Evolutionary conservation across 1,140 invertebrate genomes (phyloP), one percentile per base, ranked within the genome.

Genomic region (Choristoneura fumiferana): DNA sequence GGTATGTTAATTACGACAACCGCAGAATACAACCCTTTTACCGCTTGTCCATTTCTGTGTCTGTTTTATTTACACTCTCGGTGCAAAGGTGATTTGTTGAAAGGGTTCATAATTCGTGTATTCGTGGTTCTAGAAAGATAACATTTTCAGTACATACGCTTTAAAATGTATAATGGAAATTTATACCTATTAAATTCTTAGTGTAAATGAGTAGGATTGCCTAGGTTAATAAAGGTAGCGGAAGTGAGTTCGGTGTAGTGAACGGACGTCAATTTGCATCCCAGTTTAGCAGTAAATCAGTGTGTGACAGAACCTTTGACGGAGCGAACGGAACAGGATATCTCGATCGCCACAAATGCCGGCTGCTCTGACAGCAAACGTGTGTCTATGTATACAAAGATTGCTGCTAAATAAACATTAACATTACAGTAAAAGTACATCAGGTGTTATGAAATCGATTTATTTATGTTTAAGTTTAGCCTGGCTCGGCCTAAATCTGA

Each of bases 21-120:
- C 65, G 43, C 43, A 58, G 58, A 61, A 66, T 57, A 69, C 60
- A 69, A 62, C 62, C 62, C 62, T 69, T 69, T 69, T 69, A 69
- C 45, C 54, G 38, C 34, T 52, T 43, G 45, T 64, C 60, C 62
- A 55, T 62, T 60, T 65, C 65, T 57, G 22, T 62, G 17, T 53
- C 36, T 57, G 45, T 60, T 35, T 49, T 58, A 55, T 58, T 35
- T 60, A 55, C 54, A 35, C 18, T 55, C 9, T 55, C 9, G 54
- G 54, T 55, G 54, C 61, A 57, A 53, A 53, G 22, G 59, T 62
- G 57, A 65, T 65, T 60, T 60, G 59, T 64, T 54, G 58, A 64
- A 37, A 40, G 57, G 58, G 35, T 60, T 64, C 12, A 29, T 29
- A 49, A 49, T 49, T 29, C 18, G 18, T 29, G 43, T 29, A 49